Percentiles rank a stretch among this genome's conserved stretches.
These are phyloP conservation scores for Dromas ardeola DNA, from an alignment of 2,113 vertebrate species.

Conservation along the genomic window DNA sequence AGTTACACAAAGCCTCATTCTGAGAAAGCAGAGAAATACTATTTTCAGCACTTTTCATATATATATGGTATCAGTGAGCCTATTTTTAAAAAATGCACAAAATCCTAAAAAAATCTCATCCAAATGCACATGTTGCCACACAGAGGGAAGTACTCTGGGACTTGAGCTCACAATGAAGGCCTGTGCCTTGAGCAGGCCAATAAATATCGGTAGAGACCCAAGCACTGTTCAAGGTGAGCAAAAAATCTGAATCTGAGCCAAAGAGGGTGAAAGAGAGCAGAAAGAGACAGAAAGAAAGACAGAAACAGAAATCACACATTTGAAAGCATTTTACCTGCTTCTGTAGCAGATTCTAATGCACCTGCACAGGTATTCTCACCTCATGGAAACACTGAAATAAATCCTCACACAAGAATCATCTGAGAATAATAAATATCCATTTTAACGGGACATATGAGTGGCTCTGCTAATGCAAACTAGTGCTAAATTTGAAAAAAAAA, in stretches of 20 bases:
- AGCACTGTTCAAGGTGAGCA: background rate
- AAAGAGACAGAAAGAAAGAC: background rate
- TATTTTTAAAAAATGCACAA: background rate
- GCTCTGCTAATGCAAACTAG: background rate
- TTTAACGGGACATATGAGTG: background rate
- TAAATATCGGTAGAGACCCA: background rate
- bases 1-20: background rate
- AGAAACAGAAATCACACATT: background rate
- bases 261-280: background rate
- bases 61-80: background rate
- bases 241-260: background rate
- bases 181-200: background rate
- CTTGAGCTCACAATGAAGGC: background rate
- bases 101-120: background rate
- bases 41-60: background rate
- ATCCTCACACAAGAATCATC: background rate
- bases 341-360: background rate
- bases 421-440: background rate
- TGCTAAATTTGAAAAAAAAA: background rate
- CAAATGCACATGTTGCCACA: background rate
- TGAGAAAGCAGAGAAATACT: background rate
- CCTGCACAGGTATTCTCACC: background rate
- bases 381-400: background rate
- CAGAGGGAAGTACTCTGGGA: background rate
- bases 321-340: background rate